A percentile compares a stretch with the other conserved stretches of the same genome.
These are phyloP conservation scores for Alsophila aescularia DNA, from an alignment of 2,888 invertebrate genomes.

Conservation along the genomic window DNA sequence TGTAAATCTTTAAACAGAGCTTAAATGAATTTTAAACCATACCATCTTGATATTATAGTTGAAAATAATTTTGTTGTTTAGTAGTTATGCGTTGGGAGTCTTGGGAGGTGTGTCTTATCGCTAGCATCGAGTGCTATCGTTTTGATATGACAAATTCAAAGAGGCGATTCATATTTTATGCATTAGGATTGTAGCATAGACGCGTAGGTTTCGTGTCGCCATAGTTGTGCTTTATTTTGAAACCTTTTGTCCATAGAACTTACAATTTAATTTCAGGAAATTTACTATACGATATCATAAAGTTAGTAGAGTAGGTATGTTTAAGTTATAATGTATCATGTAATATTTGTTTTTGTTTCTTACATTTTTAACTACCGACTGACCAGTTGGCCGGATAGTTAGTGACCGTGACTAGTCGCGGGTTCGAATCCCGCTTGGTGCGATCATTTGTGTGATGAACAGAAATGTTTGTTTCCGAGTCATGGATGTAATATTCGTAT, in stretches of 20 bases:
- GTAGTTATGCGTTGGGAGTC: slow-evolving; percentile 31
- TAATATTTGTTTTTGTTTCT: too few relatives aligned
- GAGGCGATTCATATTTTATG: slow-evolving; percentile 77
- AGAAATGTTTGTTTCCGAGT: too few relatives aligned
- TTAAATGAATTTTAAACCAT: slow-evolving; percentile 5
- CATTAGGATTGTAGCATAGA: slow-evolving; percentile 63
- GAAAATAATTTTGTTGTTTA: background rate
- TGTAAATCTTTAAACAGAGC: background rate
- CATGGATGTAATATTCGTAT: too few relatives aligned
- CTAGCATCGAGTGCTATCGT: slow-evolving; percentile 60
- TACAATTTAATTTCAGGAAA: slow-evolving; percentile 17
- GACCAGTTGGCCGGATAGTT: too few relatives aligned
- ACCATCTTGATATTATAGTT: background rate
- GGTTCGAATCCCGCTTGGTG: too few relatives aligned
- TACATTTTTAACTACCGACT: too few relatives aligned
- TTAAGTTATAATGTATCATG: background rate
- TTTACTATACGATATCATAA: slow-evolving; percentile 25
- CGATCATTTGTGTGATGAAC: too few relatives aligned
- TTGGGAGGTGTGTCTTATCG: slow-evolving; percentile 57
- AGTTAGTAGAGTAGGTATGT: background rate
- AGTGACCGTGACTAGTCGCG: too few relatives aligned
- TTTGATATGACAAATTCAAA: slow-evolving; percentile 77
- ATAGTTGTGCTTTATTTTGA: slow-evolving; percentile 44
- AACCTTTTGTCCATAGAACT: slow-evolving; percentile 25
- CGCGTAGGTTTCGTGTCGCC: slow-evolving; percentile 45